Conservation (phyloP, 2,888 invertebrate genomes). For the Acanthosepion lycidas region DNA sequence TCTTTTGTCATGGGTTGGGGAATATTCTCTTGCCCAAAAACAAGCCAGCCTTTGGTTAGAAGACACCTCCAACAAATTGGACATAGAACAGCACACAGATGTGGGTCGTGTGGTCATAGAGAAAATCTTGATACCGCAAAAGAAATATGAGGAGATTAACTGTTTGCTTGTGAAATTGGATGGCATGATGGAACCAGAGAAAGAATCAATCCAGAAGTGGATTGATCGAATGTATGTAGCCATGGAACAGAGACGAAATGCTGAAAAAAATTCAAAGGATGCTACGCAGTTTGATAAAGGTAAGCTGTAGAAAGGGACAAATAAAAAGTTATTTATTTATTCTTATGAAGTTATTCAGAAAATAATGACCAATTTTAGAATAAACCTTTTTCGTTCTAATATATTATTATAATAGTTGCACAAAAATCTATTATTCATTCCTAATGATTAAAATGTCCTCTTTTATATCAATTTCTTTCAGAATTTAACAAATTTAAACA, state of each 20-base stretch:
- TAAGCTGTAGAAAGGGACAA: neutral
- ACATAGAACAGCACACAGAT: neutral
- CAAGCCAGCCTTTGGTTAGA: conserved; percentile 40
- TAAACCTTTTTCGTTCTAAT: too few species aligned
- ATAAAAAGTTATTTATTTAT: neutral
- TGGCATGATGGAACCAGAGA: neutral
- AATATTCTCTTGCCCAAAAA: neutral
- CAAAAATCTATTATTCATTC: too few species aligned
- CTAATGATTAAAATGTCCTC: too few species aligned
- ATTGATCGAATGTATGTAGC: neutral
- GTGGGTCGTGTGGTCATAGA: neutral
- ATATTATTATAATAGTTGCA: too few species aligned
- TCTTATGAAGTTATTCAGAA: neutral
- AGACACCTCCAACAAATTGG: neutral
- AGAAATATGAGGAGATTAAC: neutral
- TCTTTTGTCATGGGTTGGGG: conserved; percentile 35
- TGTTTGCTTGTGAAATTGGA: neutral
- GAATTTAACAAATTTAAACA: too few species aligned
- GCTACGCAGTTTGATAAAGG: neutral
- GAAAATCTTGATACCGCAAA: neutral
- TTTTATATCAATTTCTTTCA: too few species aligned
- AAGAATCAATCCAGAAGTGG: neutral
- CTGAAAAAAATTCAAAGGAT: neutral
- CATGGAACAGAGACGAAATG: neutral
- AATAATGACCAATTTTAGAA: too few species aligned